Percentiles rank a stretch among this genome's conserved stretches.
Evolutionary conservation across 1,140 invertebrate genomes (phyloP).

Genomic region (Proales similis): DNA sequence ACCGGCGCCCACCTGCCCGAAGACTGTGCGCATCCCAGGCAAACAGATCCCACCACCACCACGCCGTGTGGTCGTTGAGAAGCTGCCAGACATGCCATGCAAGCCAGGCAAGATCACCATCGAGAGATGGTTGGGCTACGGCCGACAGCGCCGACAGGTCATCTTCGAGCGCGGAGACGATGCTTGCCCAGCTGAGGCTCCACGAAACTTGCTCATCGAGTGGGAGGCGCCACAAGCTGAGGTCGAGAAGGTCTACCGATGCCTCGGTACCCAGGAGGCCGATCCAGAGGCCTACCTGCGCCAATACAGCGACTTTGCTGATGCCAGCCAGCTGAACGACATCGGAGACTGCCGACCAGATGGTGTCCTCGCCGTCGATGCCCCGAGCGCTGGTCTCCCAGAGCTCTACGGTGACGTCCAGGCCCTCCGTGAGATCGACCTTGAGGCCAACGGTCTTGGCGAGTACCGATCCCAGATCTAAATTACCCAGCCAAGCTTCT

Average conservation of each 20-base stretch:
- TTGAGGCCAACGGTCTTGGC: too few relatives aligned
- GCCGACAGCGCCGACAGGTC: constrained; percentile 31
- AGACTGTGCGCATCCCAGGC: constrained; percentile 2
- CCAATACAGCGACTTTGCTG: too few relatives aligned
- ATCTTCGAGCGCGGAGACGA: constrained; percentile 10
- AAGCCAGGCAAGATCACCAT: constrained; percentile 29
- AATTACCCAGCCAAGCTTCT: too few relatives aligned
- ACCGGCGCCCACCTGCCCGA: constrained; percentile 8
- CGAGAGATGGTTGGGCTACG: constrained; percentile 36
- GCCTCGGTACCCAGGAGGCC: constrained; percentile 19
- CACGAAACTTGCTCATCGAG: constrained; percentile 32
- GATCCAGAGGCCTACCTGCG: constrained; percentile 26
- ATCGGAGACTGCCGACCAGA: too few relatives aligned
- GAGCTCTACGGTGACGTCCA: too few relatives aligned
- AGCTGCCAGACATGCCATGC: constrained; percentile 29
- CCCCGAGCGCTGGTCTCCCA: too few relatives aligned
- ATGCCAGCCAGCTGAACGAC: too few relatives aligned
- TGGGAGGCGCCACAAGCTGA: constrained; percentile 36
- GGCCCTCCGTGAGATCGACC: too few relatives aligned
- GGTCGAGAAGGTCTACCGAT: constrained; percentile 3
- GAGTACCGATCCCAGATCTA: too few relatives aligned
- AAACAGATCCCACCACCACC: constrained; percentile 34
- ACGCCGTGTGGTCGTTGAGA: constrained; percentile 35
- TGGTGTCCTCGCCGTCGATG: too few relatives aligned
- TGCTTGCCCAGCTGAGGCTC: constrained; percentile 16